Evolutionary conservation across 2,888 invertebrate genomes (phyloP), one percentile per base, ranked within the genome.

Genomic region (Lutraria lutraria): DNA sequence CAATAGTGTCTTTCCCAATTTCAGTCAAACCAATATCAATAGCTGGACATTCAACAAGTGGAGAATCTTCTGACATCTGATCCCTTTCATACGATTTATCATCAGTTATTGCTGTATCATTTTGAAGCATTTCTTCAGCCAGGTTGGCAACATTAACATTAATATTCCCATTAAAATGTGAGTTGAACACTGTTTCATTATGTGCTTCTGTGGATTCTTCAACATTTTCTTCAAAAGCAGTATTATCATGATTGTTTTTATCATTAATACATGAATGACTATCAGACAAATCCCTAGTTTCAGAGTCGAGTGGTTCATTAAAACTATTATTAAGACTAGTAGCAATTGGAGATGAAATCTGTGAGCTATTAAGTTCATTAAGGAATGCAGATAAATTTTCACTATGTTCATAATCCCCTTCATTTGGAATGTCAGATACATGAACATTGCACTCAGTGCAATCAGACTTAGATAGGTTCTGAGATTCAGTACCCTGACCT

Each of bases 121-220:
- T 68, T 81, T 84, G 63, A 29, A 63, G n/a, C 79, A 54, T 81
- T 53, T 85, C 88, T 54, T 81, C 16, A 53, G 25, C n/a, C 8
- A 72, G 21, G 43, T 68, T 86, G 25, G 10, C 63, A 21, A n/a
- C 86, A n/a, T 54, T 52, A 68, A 81, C 21, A 86, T 81, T 60
- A 10, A 25, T 25, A 68, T 19, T 43, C 16, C 43, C 79, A 85
- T 79, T 53, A 29, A 6, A 16, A 13, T 83, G 31, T 31, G 76
- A 19, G 34, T 76, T 34, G 6, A 31, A 16, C 16, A 19, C 31
- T 15, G 1, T 72, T n/a, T 54, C 85, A 79, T n/a, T 16, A 29
- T 16, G 21, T 54, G 54, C 25, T 31, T 85, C 56, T 31, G 19
- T 85, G 21, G 1, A 56, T 54, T 8, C 19, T 53, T 53, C 21